Evolutionary conservation across 1,140 invertebrate genomes (phyloP), one percentile per base, ranked within the genome.

Genomic region (Antheraea mylitta): DNA sequence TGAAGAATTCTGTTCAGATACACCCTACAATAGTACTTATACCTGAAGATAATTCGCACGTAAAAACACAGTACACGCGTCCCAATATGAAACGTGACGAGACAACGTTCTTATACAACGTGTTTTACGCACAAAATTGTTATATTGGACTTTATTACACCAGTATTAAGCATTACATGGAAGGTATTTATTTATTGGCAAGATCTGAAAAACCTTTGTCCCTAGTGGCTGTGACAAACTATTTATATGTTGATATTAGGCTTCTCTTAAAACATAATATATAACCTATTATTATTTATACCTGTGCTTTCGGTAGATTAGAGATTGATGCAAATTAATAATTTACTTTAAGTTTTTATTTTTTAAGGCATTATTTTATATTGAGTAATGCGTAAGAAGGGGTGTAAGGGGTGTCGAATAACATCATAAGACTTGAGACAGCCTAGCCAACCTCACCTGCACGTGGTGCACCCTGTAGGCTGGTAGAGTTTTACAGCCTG

Each of bases 31-130:
- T 53, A 53, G 45, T 16, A 53, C 45, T 53, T 13, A 16, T 53
- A 53, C 7, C 5, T 11, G 16, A 53, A 53, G 4, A 6, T 53
- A 53, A 53, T 53, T 53, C 45, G 45, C 45, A 53, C 45, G 45
- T 53, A 53, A 53, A 53, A 53, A 53, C 11, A 53, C 45, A 53
- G 45, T 53, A 53, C 45, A 53, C 45, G 45, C 45, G 11, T 13
- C 13, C 45, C 45, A 53, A 53, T 53, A 53, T 53, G 45, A 53
- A 53, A 53, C 45, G 45, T 53, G 45, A 53, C 45, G 16, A 53
- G 45, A 53, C 45, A 53, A 53, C 45, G 16, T 10, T 53, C 7
- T 53, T 16, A 5, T 16, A 53, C 45, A n/a, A 53, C 11, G 6
- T 6, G 1, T n/a, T 13, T 16, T 53, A 13, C 11, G 13, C 45